Evolutionary conservation across 1,140 invertebrate genomes (phyloP).

Genomic region (Archegozetes longisetosus): DNA sequence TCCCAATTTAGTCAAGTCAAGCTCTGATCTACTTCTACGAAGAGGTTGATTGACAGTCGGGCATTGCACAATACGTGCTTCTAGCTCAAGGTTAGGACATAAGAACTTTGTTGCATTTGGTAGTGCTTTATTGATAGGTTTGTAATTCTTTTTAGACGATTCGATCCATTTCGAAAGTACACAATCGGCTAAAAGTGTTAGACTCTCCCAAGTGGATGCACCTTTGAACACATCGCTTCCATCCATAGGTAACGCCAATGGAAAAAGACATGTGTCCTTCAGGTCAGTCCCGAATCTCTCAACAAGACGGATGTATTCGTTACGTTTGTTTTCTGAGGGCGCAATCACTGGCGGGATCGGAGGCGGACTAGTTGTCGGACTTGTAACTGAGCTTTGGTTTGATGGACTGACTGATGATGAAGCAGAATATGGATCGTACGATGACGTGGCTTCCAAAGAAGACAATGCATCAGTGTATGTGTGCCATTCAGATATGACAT

Average conservation of each 20-base stretch:
- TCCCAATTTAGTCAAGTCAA: neutral
- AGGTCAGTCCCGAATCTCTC: constrained; percentile 8
- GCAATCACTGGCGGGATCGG: neutral
- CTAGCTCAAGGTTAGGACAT: neutral
- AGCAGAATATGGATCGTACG: too few relatives aligned
- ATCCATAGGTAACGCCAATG: constrained; percentile 10
- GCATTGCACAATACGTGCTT: neutral
- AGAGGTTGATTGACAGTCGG: neutral
- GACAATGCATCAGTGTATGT: neutral
- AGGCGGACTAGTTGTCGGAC: neutral
- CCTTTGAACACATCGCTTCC: constrained; percentile 11
- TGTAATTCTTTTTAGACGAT: neutral
- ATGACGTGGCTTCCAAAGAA: too few relatives aligned
- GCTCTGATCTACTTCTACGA: neutral
- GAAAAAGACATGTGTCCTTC: constrained; percentile 7
- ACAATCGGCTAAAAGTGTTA: constrained; percentile 10
- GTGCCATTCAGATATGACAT: neutral
- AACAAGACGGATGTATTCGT: neutral
- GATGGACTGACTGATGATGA: too few relatives aligned
- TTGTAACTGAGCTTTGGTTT: neutral
- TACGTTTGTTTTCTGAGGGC: neutral
- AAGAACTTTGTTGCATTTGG: neutral
- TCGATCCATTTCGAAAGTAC: constrained; percentile 4
- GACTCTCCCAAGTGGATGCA: constrained; percentile 4
- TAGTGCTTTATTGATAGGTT: neutral